phyloP scores from a whole-genome alignment of 2,888 invertebrate genomes.

The Julus scanicus region DNA sequence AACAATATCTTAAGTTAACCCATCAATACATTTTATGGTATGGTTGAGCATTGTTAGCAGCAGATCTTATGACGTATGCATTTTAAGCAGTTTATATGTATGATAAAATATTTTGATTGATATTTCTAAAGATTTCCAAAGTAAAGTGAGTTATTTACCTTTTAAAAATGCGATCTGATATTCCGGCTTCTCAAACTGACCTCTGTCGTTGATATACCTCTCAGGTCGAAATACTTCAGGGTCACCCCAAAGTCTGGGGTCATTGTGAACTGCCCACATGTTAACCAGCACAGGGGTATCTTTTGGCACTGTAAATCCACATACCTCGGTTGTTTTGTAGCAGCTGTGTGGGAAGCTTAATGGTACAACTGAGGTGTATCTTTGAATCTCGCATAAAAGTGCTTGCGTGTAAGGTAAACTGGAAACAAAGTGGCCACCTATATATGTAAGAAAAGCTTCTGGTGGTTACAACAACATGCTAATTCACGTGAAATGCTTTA shows the following conservation, averaged over 20 bases:
- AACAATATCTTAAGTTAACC: too few relatives aligned
- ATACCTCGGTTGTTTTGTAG: not conserved
- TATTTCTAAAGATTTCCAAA: too few relatives aligned
- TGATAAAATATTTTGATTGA: too few relatives aligned
- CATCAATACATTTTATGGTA: too few relatives aligned
- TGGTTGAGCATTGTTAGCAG: too few relatives aligned
- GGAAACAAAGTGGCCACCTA: too few relatives aligned
- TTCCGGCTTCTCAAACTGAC: constrained; percentile 14
- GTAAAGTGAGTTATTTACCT: too few relatives aligned
- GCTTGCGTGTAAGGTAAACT: constrained; percentile 39
- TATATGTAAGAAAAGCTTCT: too few relatives aligned
- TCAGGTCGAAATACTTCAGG: constrained; percentile 50
- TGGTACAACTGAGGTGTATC: not conserved
- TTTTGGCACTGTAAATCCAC: constrained; percentile 11
- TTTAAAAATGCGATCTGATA: constrained; percentile 50
- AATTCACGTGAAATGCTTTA: too few relatives aligned
- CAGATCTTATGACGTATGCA: too few relatives aligned
- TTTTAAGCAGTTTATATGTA: too few relatives aligned
- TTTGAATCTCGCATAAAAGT: constrained; percentile 3
- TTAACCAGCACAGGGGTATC: not conserved
- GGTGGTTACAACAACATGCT: too few relatives aligned
- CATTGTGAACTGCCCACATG: constrained; percentile 49
- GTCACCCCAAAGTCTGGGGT: constrained; percentile 24
- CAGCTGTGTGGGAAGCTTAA: constrained; percentile 18
- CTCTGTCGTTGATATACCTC: not conserved